Evolutionary conservation across 2,797 vertebrate species (phyloP), one percentile per base, ranked within the genome.

Genomic region (Semotilus atromaculatus): DNA sequence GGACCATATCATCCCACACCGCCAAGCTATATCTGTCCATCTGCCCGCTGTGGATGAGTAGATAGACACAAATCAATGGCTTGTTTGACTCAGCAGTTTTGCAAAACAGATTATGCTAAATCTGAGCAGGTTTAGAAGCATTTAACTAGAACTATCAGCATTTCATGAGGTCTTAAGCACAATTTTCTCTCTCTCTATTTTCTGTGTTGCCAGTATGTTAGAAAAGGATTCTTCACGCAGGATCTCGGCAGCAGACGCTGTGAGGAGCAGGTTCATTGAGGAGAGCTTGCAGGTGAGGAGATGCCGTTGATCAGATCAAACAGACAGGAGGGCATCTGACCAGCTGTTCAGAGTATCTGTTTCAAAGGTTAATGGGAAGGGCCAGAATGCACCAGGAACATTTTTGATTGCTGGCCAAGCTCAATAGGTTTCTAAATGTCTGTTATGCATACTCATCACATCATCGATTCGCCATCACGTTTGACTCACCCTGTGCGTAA

Each of bases 191-290:
- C 43, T 60, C 66, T 68, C 62, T 38, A 21, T 31, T 31, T 31
- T 58, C 26, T 72, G 8, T 58, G 16, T 9, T 48, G 13, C 10
- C 75, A 91, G 91, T 71, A 90, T 91, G 90, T 81, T 90, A 64
- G 85, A 84, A 75, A 90, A 89, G 86, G 85, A 88, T 60, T 88
- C 86, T 18, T 62, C 73, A 4, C 34, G 55, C 70, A 81, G 90
- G 74, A 84, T 87, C 48, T 91, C 90, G 21, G 90, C 90, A 48
- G 86, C 83, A 34, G 88, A 92, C 2, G 84, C 88, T 80, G 80
- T 92, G 70, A 87, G 75, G 66, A 81, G 70, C 64, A 71, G 62
- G 16, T 77, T 88, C 55, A 81, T 88, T 36, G 86, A 86, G 70
- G 84, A 88, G 14, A 83, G 88, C 70, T 58, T 85, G 78, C 88